Evolutionary conservation across 2,888 invertebrate species (phyloP).

Genomic region (Petrolisthes manimaculis): DNA sequence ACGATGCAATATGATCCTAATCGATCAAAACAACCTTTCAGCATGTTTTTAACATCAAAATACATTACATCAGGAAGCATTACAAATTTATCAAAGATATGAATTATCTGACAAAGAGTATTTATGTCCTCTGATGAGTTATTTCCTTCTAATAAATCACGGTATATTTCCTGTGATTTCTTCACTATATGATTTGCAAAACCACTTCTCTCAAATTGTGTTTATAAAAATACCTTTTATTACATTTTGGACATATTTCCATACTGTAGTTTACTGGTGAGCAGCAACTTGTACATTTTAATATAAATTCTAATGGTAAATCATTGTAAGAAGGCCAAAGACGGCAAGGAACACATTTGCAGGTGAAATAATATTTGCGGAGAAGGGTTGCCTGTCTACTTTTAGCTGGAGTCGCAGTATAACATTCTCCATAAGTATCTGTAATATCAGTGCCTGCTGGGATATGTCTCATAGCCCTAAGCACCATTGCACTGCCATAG

Average conservation of each 20-base stretch:
- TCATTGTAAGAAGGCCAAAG: slow-evolving; percentile 47
- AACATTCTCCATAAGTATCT: slow-evolving; percentile 62
- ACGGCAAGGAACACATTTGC: slow-evolving; percentile 57
- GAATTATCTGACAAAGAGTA: neutral
- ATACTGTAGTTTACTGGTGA: too few species aligned
- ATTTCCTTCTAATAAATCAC: slow-evolving; percentile 29
- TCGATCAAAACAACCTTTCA: slow-evolving; percentile 62
- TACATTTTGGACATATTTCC: slow-evolving; percentile 38
- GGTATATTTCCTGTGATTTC: slow-evolving; percentile 39
- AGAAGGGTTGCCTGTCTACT: too few species aligned
- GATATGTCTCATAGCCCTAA: slow-evolving; percentile 54
- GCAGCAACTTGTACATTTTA: slow-evolving; percentile 34
- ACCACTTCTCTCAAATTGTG: slow-evolving; percentile 21
- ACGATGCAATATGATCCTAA: neutral
- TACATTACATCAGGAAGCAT: slow-evolving; percentile 47
- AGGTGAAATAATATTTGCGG: slow-evolving; percentile 58
- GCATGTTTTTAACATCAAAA: slow-evolving; percentile 57
- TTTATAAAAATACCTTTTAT: neutral
- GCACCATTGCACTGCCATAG: slow-evolving; percentile 41
- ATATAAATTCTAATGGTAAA: slow-evolving; percentile 7
- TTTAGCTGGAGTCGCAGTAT: slow-evolving; percentile 23
- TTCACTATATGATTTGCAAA: neutral
- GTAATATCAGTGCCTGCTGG: slow-evolving; percentile 52
- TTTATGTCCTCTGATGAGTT: slow-evolving; percentile 23
- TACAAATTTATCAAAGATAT: too few species aligned